phyloP scores from a whole-genome alignment of 2,113 vertebrate genomes.

The Gnathonemus longibarbis region DNA sequence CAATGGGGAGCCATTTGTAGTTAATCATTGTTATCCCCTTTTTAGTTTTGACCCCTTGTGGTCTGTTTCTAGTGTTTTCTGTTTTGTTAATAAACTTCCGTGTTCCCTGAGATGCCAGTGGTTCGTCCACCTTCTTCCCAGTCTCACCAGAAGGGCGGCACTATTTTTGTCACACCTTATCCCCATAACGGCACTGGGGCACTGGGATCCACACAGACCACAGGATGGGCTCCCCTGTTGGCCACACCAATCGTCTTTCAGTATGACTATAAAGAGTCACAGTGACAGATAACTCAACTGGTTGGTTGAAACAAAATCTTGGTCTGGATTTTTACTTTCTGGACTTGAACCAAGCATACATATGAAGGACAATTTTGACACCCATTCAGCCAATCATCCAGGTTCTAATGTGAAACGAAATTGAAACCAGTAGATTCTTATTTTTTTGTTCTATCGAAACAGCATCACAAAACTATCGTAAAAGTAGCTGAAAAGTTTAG shows the following conservation, averaged over 20 bases:
- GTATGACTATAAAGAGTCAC: neutral
- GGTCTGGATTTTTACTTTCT: neutral
- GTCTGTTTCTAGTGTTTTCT: too few species aligned
- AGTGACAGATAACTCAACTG: neutral
- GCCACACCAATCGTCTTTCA: too few species aligned
- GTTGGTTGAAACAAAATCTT: neutral
- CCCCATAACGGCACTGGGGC: too few species aligned
- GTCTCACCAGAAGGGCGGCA: too few species aligned
- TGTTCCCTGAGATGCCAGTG: too few species aligned
- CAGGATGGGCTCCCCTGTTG: too few species aligned
- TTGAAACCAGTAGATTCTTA: neutral
- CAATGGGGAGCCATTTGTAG: neutral
- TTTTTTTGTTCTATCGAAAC: neutral
- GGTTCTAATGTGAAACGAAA: neutral
- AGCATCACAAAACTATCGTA: neutral
- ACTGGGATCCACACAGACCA: too few species aligned
- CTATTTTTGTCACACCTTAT: too few species aligned
- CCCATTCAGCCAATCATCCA: neutral
- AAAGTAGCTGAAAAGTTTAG: neutral
- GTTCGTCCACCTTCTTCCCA: too few species aligned
- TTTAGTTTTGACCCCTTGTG: too few species aligned
- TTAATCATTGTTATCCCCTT: too few species aligned
- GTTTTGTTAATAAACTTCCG: too few species aligned
- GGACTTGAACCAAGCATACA: neutral
- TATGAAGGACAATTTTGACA: neutral